Base-by-base conservation (phyloP, 2,888 invertebrate genomes). In the Andrena minutula region DNA sequence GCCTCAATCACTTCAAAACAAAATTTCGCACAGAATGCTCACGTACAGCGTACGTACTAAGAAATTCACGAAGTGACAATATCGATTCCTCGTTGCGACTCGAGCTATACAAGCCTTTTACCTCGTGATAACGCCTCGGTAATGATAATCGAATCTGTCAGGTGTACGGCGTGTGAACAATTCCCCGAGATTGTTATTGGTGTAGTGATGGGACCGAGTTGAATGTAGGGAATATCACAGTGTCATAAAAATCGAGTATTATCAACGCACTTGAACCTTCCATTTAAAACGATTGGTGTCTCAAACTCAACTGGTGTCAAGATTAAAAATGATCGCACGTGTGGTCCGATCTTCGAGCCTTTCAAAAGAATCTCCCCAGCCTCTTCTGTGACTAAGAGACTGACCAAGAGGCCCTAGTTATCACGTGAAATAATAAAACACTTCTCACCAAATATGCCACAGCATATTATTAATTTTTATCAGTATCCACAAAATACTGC, bases 41-140 rank as follows among this genome's bases (percentile, higher is more conserved):
- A 16, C n/a, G 16, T 49, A 28, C 26, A 10, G 30, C 20, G 26
- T 53, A 4, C 12, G 4, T 12, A 47, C 68, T 10, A 32, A 65
- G 41, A 63, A 69, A 70, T 65, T 35, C 64, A 16, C 12, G 26
- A 75, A 75, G 75, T 75, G 82, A 82, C 82, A 79, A 82, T 82
- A 82, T 75, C 70, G 75, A 82, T 79, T 75, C 51, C 69, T 80
- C 69, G 75, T 69, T 76, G 75, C 75, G 72, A 75, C 61, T 30
- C 28, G 28, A 63, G 20, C 35, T 30, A 32, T 28, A 53, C 51
- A 47, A 56, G 63, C 65, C 26, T 63, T 68, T 66, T 49, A 32
- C 53, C 70, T 47, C 69, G 60, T 49, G 53, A 65, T 53, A 74
- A 70, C 41, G 49, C 64, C 58, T 47, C 51, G 32, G 26, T 69